These are phyloP conservation scores for Scopus umbretta DNA, from an alignment of 2,113 vertebrate species.

Conservation along the genomic window DNA sequence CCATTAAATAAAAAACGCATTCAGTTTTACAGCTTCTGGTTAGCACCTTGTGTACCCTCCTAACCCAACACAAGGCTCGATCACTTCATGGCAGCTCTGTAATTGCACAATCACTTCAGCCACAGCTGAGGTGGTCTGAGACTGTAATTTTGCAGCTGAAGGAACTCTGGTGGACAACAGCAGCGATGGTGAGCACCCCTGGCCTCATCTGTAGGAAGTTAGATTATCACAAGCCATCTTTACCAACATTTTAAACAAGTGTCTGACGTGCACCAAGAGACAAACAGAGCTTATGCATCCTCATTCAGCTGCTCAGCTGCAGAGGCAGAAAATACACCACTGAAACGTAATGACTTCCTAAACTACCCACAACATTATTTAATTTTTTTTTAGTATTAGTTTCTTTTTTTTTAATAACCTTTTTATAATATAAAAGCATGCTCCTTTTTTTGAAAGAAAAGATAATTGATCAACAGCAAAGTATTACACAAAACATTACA, in stretches of 20 bases:
- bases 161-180: neutral
- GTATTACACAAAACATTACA: neutral
- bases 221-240: neutral
- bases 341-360: neutral
- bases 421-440: neutral
- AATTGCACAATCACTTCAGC: neutral
- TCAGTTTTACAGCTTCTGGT: neutral
- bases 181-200: neutral
- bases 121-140: neutral
- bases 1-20: neutral
- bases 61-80: neutral
- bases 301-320: neutral
- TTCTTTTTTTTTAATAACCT: neutral
- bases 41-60: neutral
- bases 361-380: neutral
- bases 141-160: neutral
- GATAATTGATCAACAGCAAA: neutral
- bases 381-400: neutral
- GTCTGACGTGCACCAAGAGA: neutral
- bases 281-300: neutral
- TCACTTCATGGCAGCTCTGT: neutral
- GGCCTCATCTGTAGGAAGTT: fast-evolving
- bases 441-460: neutral
- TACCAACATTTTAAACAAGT: neutral
- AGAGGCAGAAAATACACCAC: neutral